A percentile compares a stretch with the other conserved stretches of the same genome.
Evolutionary conservation across 2,113 vertebrate genomes (phyloP).

Genomic region (Callipepla squamata): DNA sequence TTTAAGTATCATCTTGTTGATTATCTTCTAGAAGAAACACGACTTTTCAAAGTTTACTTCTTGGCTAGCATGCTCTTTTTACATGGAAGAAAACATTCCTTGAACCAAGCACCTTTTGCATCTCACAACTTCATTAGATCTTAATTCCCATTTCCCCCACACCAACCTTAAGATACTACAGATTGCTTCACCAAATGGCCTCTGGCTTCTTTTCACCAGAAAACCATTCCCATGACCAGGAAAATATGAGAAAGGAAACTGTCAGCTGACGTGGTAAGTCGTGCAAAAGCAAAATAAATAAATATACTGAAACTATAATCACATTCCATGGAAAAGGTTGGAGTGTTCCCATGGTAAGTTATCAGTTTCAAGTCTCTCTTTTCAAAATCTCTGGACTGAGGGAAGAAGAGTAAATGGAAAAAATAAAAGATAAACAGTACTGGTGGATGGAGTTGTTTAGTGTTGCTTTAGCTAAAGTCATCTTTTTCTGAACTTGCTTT

Average conservation of each 20-base stretch:
- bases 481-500: neutral
- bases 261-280: neutral
- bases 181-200: neutral
- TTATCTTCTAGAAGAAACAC: neutral
- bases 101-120: neutral
- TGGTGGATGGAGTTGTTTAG: neutral
- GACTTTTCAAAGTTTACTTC: neutral
- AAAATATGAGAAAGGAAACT: neutral
- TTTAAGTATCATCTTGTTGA: neutral
- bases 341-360: neutral
- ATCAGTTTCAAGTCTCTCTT: neutral
- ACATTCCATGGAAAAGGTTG: neutral
- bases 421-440: neutral
- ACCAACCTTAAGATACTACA: neutral
- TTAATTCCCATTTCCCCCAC: neutral
- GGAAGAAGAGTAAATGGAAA: neutral
- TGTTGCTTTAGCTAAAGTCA: neutral
- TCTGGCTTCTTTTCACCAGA: neutral
- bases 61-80: neutral
- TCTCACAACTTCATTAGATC: neutral
- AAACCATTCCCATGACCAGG: neutral
- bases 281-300: neutral
- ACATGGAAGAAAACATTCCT: neutral
- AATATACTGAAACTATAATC: neutral
- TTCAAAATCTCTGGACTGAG: neutral